phyloP scores from a whole-genome alignment of 2,888 invertebrate genomes.

The Pristionchus japonicus region DNA sequence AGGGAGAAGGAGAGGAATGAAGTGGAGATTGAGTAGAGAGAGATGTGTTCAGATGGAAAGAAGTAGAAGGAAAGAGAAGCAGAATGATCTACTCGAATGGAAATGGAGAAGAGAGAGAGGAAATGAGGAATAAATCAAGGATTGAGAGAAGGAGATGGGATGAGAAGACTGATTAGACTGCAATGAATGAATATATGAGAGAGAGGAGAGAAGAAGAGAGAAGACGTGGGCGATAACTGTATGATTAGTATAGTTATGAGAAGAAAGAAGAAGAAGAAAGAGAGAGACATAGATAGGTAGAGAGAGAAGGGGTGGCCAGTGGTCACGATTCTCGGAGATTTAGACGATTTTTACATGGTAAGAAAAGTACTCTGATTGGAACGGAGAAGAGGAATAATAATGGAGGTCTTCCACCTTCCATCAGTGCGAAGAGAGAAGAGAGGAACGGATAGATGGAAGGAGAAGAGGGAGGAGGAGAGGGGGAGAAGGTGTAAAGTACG shows the following conservation, averaged over 20 bases:
- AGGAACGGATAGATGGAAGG: neutral
- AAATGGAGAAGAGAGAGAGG: too few relatives aligned
- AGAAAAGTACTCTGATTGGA: neutral
- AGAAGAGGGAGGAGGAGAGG: neutral
- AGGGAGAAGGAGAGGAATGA: neutral
- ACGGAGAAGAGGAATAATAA: neutral
- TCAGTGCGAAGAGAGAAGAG: neutral
- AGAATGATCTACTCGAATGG: neutral
- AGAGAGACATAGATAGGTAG: too few relatives aligned
- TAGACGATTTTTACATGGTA: neutral
- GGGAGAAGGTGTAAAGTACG: constrained; percentile 1
- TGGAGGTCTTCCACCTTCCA: neutral
- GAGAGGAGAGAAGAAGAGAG: constrained; percentile 48
- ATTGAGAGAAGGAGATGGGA: too few relatives aligned
- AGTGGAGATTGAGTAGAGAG: constrained; percentile 43
- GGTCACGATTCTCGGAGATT: neutral
- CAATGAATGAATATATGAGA: too few relatives aligned
- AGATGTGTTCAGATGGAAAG: neutral
- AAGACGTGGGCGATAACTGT: neutral
- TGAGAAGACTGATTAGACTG: too few relatives aligned
- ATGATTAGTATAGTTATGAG: neutral
- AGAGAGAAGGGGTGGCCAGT: neutral
- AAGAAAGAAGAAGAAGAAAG: neutral
- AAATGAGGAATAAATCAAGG: too few relatives aligned
- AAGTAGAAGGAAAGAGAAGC: constrained; percentile 42